Evolutionary conservation across 2,888 invertebrate species (phyloP).

Genomic region (Augiades crinisus): DNA sequence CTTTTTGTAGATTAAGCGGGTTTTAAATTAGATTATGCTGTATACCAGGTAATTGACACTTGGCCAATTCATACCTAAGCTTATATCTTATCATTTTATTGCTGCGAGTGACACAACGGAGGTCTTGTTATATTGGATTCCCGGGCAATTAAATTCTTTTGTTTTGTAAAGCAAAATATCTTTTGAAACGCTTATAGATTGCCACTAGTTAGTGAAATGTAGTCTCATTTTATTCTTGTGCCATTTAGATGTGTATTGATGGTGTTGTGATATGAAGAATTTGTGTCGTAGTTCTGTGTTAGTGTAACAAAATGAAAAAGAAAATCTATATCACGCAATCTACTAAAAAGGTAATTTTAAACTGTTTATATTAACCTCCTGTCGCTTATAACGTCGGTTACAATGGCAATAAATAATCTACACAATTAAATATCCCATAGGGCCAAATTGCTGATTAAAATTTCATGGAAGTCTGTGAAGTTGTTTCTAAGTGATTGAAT

Average conservation of each 20-base stretch:
- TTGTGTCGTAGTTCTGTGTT: background rate
- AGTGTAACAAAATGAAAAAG: constrained; percentile 41
- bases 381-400: too few relatives aligned
- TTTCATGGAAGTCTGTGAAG: too few relatives aligned
- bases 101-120: constrained; percentile 26
- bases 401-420: too few relatives aligned
- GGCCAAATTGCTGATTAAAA: too few relatives aligned
- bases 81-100: constrained; percentile 37
- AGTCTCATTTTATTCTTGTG: background rate
- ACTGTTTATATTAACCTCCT: background rate
- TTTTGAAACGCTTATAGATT: constrained; percentile 19
- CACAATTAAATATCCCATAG: too few relatives aligned
- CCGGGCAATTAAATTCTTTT: constrained; percentile 26
- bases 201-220: constrained; percentile 1
- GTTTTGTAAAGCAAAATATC: constrained; percentile 24
- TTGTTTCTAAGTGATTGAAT: too few relatives aligned
- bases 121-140: constrained; percentile 22
- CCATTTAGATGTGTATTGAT: background rate
- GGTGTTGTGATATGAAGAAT: constrained; percentile 20
- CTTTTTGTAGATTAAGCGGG: constrained; percentile 52
- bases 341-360: constrained; percentile 42
- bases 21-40: constrained; percentile 43
- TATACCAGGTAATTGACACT: constrained; percentile 34
- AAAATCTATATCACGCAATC: constrained; percentile 45
- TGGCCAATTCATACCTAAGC: constrained; percentile 25